Conservation (phyloP, 2,797 vertebrate genomes). For the Sebastes matsubarae region DNA sequence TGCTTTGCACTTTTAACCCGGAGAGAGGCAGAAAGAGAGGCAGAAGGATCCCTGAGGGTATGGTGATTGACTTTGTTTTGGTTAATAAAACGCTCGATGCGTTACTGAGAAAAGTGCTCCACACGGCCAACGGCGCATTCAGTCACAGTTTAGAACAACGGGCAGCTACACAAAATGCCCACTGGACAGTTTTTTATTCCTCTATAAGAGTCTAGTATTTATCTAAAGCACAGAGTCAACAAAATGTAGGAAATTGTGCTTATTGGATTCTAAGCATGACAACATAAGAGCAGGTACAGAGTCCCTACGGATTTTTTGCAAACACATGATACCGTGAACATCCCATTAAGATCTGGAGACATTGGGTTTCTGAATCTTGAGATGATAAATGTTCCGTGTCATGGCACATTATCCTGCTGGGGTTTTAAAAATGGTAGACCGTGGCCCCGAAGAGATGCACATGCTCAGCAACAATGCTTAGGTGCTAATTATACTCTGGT, state of each 20-base stretch:
- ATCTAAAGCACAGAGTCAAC: background rate
- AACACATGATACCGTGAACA: background rate
- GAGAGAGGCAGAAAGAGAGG: constrained; percentile 29
- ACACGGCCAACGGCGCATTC: background rate
- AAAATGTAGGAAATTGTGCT: background rate
- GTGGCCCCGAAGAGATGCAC: background rate
- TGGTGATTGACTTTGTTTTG: constrained; percentile 45
- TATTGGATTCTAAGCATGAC: background rate
- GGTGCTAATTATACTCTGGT: background rate
- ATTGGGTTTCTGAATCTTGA: background rate
- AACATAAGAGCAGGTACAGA: background rate
- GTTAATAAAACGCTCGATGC: constrained; percentile 48
- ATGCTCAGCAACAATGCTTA: background rate
- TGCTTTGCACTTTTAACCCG: constrained; percentile 55
- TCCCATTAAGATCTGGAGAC: background rate
- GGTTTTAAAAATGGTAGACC: background rate
- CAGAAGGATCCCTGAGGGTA: constrained; percentile 38
- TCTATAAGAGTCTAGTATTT: background rate
- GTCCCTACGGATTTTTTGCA: background rate
- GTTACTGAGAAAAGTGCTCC: constrained; percentile 4
- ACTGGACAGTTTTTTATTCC: background rate
- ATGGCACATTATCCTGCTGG: background rate
- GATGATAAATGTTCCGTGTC: background rate
- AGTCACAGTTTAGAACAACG: background rate
- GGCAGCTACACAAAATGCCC: background rate